phyloP scores from a whole-genome alignment of 64 coral and sea anemone genomes.

The Platygyra sinensis region DNA sequence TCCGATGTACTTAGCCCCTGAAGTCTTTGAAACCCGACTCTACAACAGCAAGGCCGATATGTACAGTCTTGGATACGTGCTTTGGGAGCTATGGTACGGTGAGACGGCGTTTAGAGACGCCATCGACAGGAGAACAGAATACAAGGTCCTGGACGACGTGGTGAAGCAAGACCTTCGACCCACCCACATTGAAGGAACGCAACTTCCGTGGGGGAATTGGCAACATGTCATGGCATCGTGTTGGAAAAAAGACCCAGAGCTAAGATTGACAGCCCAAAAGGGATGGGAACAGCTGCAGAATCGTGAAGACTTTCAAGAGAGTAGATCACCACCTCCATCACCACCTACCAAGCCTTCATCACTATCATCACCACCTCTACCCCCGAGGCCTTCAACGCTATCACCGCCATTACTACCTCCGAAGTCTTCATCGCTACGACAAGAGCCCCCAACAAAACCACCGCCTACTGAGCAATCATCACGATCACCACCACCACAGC shows the following conservation, averaged over 20 bases:
- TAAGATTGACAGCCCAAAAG: neutral
- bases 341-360: too few relatives aligned
- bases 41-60: conserved; percentile 22
- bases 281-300: neutral
- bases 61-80: conserved; percentile 29
- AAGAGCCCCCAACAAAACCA: too few relatives aligned
- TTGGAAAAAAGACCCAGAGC: neutral
- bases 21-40: neutral
- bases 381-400: too few relatives aligned
- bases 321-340: too few relatives aligned
- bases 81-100: conserved; percentile 41
- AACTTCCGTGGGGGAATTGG: neutral
- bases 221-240: neutral
- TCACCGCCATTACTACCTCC: too few relatives aligned
- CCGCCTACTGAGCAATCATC: too few relatives aligned
- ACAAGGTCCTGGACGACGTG: neutral
- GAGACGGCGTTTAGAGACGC: neutral
- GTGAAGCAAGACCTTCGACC: neutral
- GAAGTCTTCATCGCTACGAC: too few relatives aligned
- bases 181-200: neutral
- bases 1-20: conserved; percentile 2
- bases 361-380: too few relatives aligned
- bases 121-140: too few relatives aligned
- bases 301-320: too few relatives aligned
- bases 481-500: too few relatives aligned